Percentiles rank a stretch among this genome's conserved stretches.
Conservation (phyloP, 2,113 vertebrate species). For the Empidonax alnorum region DNA sequence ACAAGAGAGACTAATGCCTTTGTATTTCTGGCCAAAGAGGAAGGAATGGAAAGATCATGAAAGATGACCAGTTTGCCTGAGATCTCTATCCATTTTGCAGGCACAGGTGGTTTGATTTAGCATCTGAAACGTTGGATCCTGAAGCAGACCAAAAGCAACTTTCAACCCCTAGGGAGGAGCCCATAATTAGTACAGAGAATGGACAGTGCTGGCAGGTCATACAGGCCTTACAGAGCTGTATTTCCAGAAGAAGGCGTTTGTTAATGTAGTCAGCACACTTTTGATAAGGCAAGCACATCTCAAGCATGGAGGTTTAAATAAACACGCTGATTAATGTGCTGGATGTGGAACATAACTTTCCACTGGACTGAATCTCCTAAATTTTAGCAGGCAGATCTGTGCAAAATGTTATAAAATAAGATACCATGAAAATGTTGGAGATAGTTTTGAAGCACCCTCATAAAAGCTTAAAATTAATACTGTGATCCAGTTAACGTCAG, state of each 20-base stretch:
- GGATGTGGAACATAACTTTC: neutral
- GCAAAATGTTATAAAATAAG: neutral
- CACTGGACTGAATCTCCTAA: neutral
- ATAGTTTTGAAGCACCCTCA: neutral
- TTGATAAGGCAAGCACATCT: slow-evolving; percentile 25
- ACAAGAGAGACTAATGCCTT: neutral
- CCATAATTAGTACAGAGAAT: neutral
- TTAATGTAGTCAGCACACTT: slow-evolving; percentile 1
- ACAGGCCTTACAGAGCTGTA: neutral
- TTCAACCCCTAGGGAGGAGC: neutral
- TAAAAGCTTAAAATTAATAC: neutral
- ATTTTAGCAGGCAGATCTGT: neutral
- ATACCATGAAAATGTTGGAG: neutral
- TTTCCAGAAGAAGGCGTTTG: slow-evolving; percentile 10
- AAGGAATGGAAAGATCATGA: slow-evolving; percentile 25
- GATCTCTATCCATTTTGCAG: slow-evolving; percentile 28
- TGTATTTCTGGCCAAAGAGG: neutral
- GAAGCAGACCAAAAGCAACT: slow-evolving; percentile 7
- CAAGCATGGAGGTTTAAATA: slow-evolving; percentile 29
- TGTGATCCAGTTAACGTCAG: neutral
- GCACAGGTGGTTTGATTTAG: slow-evolving; percentile 50
- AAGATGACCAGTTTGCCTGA: slow-evolving; percentile 28
- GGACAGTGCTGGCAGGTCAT: slow-evolving; percentile 14
- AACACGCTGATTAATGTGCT: slow-evolving; percentile 23
- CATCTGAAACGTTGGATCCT: neutral